Evolutionary conservation across 2,113 vertebrate genomes (phyloP), one percentile per base, ranked within the genome.

Genomic region (Eretmochelys imbricata): DNA sequence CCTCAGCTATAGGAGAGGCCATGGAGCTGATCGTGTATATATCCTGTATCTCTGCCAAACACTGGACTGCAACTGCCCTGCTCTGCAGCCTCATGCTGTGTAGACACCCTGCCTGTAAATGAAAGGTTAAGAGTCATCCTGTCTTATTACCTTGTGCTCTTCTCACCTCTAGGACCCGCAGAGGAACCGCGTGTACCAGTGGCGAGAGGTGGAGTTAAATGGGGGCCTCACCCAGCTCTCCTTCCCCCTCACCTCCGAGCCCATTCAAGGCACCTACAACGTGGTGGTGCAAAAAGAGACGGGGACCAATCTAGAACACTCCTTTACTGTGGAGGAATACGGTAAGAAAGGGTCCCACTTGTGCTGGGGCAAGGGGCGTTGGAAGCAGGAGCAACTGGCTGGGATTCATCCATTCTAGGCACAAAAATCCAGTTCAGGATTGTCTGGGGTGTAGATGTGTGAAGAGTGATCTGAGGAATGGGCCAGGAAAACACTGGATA

Each of bases 161-260:
- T 51, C 5, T 95, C 91, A 9, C 78, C 69, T 84, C 14, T 17
- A 99, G 98, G 97, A 98, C 38, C 95, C 98, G 46, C 97, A 98
- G 93, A 91, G 59, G 84, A 98, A 98, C 89, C 98, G 97, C 22
- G 89, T 99, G 7, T 80, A 79, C 53, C 98, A 98, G 31, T 98
- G 98, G 98, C 90, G 89, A 84, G 87, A 96, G 0, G 6, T 94
- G 54, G 29, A 96, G n/a, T 84, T 98, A 78, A 57, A 97, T 3
- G 79, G 10, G 10, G 98, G 98, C 5, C 95, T 99, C 89, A 81
- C 31, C 46, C 97, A 98, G 72, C n/a, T 98, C 53, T 93, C 69
- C 81, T 98, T 98, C 48, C 95, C 86, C 42, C 98, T 99, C 22
- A 94, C 98, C 2, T 97, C 97, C 38, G 98, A 99, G 95, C 98